Percentiles rank a stretch among this genome's conserved stretches.
Evolutionary conservation across 2,888 invertebrate genomes (phyloP).

Genomic region (Dusona sp.): DNA sequence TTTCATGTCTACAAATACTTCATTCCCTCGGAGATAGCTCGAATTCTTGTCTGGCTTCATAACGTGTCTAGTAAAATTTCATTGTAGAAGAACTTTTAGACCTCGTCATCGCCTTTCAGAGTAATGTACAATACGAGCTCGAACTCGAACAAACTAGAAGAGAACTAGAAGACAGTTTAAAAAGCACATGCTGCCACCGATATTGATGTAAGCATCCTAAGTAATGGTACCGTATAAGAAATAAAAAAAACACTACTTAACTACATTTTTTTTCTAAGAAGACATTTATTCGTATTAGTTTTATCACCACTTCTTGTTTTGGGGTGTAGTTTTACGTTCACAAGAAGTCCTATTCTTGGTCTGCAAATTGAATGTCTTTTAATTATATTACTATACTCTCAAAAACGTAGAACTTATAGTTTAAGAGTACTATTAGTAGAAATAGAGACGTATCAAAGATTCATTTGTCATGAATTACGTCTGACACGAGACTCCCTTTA

Average conservation of each 20-base stretch:
- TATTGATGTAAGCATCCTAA: neutral
- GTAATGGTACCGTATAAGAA: neutral
- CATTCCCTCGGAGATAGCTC: slow-evolving; percentile 37
- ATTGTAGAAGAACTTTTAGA: neutral
- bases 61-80: slow-evolving; percentile 6
- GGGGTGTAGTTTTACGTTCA: neutral
- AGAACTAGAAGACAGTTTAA: neutral
- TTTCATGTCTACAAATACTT: slow-evolving; percentile 24
- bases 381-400: neutral
- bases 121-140: neutral
- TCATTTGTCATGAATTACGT: slow-evolving; percentile 42
- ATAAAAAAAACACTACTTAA: neutral
- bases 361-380: neutral
- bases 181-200: neutral
- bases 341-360: neutral
- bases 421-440: neutral
- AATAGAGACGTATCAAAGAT: slow-evolving; percentile 27
- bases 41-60: slow-evolving; percentile 54
- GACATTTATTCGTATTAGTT: neutral
- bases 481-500: slow-evolving; percentile 41
- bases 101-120: neutral
- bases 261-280: neutral
- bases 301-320: neutral
- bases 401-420: neutral
- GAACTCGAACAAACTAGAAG: neutral